phyloP scores from a whole-genome alignment of 2,797 vertebrate species.

The Graptemys geographica region DNA sequence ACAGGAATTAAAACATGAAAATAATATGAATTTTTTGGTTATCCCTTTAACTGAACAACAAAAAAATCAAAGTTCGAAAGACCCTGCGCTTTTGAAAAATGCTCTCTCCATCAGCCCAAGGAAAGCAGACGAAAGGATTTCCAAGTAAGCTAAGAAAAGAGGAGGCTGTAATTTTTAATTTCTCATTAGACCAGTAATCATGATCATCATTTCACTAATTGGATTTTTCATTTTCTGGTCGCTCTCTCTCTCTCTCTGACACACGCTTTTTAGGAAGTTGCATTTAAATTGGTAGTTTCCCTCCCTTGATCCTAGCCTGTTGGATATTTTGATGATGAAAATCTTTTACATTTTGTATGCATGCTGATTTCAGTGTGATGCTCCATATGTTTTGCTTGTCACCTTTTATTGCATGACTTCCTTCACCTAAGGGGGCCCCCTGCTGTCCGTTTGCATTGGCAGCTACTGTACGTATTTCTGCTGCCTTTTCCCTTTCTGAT shows the following conservation, averaged over 20 bases:
- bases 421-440: neutral
- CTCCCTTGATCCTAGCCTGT: accelerated
- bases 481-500: neutral
- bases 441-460: neutral
- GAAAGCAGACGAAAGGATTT: neutral
- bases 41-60: neutral
- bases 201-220: neutral
- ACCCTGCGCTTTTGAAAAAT: neutral
- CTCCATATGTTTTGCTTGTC: slow-evolving; percentile 8
- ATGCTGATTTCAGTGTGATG: slow-evolving; percentile 2
- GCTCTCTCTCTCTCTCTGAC: neutral
- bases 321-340: neutral
- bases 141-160: neutral
- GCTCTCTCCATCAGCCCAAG: neutral
- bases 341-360: neutral
- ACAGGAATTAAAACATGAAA: accelerated
- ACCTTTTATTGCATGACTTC: slow-evolving; percentile 7
- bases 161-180: neutral
- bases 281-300: accelerated
- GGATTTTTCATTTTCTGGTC: neutral
- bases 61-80: neutral
- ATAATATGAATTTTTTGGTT: neutral
- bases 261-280: neutral
- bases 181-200: neutral
- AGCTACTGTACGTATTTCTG: neutral